Evolutionary conservation across 2,113 vertebrate genomes (phyloP), one percentile per base, ranked within the genome.

Genomic region (Hoplias malabaricus): DNA sequence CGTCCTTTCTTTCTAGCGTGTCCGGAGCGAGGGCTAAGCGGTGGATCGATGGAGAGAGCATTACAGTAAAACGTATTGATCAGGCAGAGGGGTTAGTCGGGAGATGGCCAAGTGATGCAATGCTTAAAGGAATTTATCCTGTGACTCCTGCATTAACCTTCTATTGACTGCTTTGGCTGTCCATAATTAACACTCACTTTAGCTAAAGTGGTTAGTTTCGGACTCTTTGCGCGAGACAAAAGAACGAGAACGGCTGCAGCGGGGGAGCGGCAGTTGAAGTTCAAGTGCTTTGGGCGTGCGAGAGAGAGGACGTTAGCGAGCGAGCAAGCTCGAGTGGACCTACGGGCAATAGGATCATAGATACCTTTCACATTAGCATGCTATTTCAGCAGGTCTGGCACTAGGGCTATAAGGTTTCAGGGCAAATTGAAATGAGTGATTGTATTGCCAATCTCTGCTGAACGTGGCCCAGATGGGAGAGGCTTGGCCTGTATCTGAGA

Each of bases 21-120:
- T 87, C 90, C 84, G 57, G 16, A 86, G 59, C 69, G 1, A 42
- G 65, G 81, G 77, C 67, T 50, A 36, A 61, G 66, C 14, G 33
- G 65, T 85, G 87, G 93, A 97, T 97, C 95, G 93, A 98, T 98
- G 92, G 85, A 85, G 92, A 92, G 91, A 87, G 54, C 96, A 96
- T 98, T 97, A 97, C 96, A 94, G 93, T 98, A 97, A 98, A 98
- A 95, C 93, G 94, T 98, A 98, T 99, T 83, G 97, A 99, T 98
- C 96, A 93, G 93, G 92, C 91, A 93, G 93, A 82, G 86, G 31
- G 89, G 89, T 82, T 84, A 90, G 94, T 90, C 92, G 93, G 91
- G 95, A 95, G 94, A 94, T 93, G 90, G 93, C 90, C 91, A 94
- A 95, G 93, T 97, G 96, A 97, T 94, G 96, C 95, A 97, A 95